Percentiles rank a stretch among this genome's conserved stretches.
phyloP scores from a whole-genome alignment of 2,113 vertebrate species.

The Arothron firmamentum region DNA sequence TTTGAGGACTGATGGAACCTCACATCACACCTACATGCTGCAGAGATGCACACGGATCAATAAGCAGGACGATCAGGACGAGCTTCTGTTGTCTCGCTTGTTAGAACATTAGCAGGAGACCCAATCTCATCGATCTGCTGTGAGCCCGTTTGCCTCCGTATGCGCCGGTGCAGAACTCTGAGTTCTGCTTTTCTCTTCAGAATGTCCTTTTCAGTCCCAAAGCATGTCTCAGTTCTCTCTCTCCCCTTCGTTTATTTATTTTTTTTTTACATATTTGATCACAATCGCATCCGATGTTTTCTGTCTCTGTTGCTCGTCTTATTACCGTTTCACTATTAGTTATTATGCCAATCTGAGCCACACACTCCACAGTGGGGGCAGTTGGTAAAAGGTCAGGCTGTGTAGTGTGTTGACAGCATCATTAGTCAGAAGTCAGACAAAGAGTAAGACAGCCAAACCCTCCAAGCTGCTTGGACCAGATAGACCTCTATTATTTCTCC shows the following conservation, averaged over 20 bases:
- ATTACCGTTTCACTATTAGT: slow-evolving; percentile 49
- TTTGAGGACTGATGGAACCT: slow-evolving; percentile 18
- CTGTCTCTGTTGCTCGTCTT: slow-evolving; percentile 17
- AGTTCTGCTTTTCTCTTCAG: slow-evolving; percentile 1
- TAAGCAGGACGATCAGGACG: slow-evolving; percentile 29
- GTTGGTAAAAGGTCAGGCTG: slow-evolving; percentile 70
- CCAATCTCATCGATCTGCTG: slow-evolving; percentile 43
- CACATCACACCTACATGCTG: slow-evolving; percentile 8
- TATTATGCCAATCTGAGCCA: slow-evolving; percentile 54
- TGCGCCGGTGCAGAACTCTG: slow-evolving; percentile 2
- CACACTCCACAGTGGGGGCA: slow-evolving; percentile 43
- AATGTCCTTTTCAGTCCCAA: slow-evolving; percentile 1
- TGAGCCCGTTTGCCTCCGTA: slow-evolving; percentile 1
- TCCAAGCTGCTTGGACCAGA: slow-evolving; percentile 59
- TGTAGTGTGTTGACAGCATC: slow-evolving; percentile 65
- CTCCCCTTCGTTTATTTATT: neutral
- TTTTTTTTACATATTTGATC: slow-evolving; percentile 21
- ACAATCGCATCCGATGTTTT: slow-evolving; percentile 24
- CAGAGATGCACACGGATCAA: slow-evolving; percentile 40
- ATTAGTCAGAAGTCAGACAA: slow-evolving; percentile 67
- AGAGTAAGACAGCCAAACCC: slow-evolving; percentile 51
- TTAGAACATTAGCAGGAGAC: slow-evolving; percentile 41
- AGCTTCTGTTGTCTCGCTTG: slow-evolving; percentile 28
- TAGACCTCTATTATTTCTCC: slow-evolving; percentile 43
- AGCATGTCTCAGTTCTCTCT: neutral